Evolutionary conservation across 92 coral and sea anemone genomes (phyloP), one percentile per base, ranked within the genome.

Genomic region (Pocillopora grandis): DNA sequence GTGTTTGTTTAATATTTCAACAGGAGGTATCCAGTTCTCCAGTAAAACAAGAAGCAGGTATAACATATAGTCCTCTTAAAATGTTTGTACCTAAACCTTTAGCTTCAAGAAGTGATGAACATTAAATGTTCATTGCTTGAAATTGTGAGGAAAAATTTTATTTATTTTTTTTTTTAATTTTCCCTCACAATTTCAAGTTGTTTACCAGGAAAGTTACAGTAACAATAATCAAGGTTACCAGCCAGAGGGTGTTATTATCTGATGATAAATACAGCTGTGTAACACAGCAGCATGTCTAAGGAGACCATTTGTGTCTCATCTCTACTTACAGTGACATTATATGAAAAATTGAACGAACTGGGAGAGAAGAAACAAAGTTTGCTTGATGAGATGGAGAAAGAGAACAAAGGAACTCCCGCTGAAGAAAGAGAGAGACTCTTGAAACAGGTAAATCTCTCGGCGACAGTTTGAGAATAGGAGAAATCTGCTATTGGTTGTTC

Each of bases 21-120:
- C 80, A 97, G 99, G 99, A 97, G 76, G 96, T 97, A 12, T 93
- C 95, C 35, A 87, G 98, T 48, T 97, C 99, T 6, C 95, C 98
- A 58, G 88, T 97, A 31, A 97, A 97, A 76, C 99, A 97, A 75
- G 99, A 97, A 94, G 99, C 99, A 83, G 99, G 98, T 94, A 72
- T 35, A 59, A 49, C 14, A 56, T 0, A 13, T 59, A 5, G n/a
- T 14, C 27, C 23, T 36, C 35, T 7, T 13, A 6, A 37, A 36
- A 17, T 12, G 4, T 19, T 35, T 71, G 52, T 2, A 7, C 49
- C 2, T 42, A 1, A 7, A 42, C 49, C 49, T 3, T 42, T 42
- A 1, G 2, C 7, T 42, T 7, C 49, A 42, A 42, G 49, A 42
- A 42, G 49, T 42, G 49, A 7, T 1, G 49, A 42, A 1, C 0